Base-by-base conservation (phyloP, 2,888 invertebrate genomes). In the Electrophaes corylata region DNA sequence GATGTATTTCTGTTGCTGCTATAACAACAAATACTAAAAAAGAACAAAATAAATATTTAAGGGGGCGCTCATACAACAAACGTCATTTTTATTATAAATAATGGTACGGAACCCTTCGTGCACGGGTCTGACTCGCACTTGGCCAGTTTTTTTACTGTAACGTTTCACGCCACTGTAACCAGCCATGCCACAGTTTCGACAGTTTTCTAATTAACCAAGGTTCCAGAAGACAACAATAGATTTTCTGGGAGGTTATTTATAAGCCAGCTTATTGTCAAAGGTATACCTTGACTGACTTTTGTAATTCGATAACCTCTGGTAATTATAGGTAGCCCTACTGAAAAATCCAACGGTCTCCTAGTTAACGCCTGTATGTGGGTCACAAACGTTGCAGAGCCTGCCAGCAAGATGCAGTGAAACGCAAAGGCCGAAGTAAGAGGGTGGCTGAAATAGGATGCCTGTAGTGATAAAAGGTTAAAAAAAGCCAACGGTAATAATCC, bases 321-420 rank as follows among this genome's bases (percentile, higher is more conserved):
- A 37, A 19, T 26, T 10, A 11, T 26, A 5, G 54, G 33, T 57
- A 72, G 60, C 74, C 74, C 75, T 78, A 66, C 5, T 46, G 60
- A 62, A 64, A 73, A 77, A 73, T 68, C 62, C 66, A 75, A 70
- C 67, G 47, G 74, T 75, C 76, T 73, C 71, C 69, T 69, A 74
- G 72, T 73, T 76, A 76, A 72, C 70, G 76, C 71, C 64, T 74
- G 40, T 43, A 89, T 85, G 75, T 89, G 79, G 88, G 89, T 87
- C 89, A 89, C 71, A 72, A 77, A 67, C 75, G 78, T 72, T 79
- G 81, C 77, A 71, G 75, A 51, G 55, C 44, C 57, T 59, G 59
- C 59, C 50, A 60, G 59, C 51, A 55, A 59, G 59, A 55, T 29
- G 50, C 78, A 81, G 79, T 72, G 75, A 81, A 78, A 76, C 74